A percentile compares a stretch with the other conserved stretches of the same genome.
Evolutionary conservation across 2,797 vertebrate species (phyloP).

Genomic region (Sphaeramia orbicularis): DNA sequence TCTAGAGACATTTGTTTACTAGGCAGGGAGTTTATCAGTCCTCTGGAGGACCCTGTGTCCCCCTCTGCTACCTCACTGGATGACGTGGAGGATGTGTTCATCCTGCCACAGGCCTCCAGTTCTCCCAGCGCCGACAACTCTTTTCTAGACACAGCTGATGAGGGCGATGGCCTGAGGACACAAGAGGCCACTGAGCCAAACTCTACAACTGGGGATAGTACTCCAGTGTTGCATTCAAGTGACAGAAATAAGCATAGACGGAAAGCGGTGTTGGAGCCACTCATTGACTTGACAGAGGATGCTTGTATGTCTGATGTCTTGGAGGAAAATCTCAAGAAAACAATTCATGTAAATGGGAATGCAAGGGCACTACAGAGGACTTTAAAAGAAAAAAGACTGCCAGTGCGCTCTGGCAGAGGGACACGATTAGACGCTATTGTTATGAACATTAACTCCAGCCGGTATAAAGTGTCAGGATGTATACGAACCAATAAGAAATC

Average conservation of each 20-base stretch:
- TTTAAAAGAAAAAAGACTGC: slow-evolving; percentile 75
- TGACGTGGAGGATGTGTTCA: slow-evolving; percentile 71
- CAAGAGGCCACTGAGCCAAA: slow-evolving; percentile 39
- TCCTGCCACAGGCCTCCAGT: slow-evolving; percentile 78
- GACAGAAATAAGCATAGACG: slow-evolving; percentile 31
- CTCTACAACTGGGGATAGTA: slow-evolving; percentile 24
- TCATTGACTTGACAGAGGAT: slow-evolving; percentile 62
- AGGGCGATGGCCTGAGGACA: slow-evolving; percentile 39
- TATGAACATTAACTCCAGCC: slow-evolving; percentile 83
- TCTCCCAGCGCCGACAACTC: slow-evolving; percentile 71
- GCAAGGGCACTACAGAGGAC: slow-evolving; percentile 56
- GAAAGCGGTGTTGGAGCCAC: slow-evolving; percentile 40
- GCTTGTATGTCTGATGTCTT: slow-evolving; percentile 33
- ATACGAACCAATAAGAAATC: slow-evolving; percentile 65
- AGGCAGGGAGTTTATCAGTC: slow-evolving; percentile 76
- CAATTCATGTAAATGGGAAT: slow-evolving; percentile 68
- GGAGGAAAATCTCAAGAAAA: slow-evolving; percentile 42
- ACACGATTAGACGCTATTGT: slow-evolving; percentile 82
- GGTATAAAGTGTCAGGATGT: slow-evolving; percentile 74
- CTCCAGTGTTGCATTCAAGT: slow-evolving; percentile 42
- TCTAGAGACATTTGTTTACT: slow-evolving; percentile 54
- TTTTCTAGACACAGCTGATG: slow-evolving; percentile 38
- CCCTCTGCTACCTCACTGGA: slow-evolving; percentile 78
- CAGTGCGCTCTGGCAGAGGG: slow-evolving; percentile 77
- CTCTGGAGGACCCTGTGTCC: slow-evolving; percentile 80